Evolutionary conservation across 1,140 invertebrate species (phyloP).

Genomic region (Rhagoletis pomonella): DNA sequence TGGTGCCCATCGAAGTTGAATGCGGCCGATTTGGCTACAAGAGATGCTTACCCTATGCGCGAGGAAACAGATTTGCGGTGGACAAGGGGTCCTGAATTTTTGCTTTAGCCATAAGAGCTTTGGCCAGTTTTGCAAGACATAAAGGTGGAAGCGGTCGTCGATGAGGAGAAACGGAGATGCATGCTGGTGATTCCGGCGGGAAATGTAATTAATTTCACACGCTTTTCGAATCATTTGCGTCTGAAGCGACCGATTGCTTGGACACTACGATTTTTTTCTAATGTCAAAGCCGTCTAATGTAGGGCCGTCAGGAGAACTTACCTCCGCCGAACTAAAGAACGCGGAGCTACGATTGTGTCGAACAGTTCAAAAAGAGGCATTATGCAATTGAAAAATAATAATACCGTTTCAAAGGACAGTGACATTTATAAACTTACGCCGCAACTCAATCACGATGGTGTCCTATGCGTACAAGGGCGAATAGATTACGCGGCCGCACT

Average conservation of each 20-base stretch:
- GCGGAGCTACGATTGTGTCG: too few species aligned
- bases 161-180: not conserved
- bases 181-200: not conserved
- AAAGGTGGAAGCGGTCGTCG: not conserved
- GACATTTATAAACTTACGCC: constrained; percentile 17
- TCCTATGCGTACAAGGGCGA: not conserved
- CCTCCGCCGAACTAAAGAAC: too few species aligned
- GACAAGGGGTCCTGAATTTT: not conserved
- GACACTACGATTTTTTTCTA: not conserved
- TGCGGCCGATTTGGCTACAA: constrained; percentile 54
- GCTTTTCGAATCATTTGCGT: not conserved
- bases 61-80: not conserved
- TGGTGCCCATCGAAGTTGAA: not conserved
- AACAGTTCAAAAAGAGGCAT: not conserved
- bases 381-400: not conserved
- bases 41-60: constrained; percentile 57
- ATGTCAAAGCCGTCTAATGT: not conserved
- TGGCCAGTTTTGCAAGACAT: not conserved
- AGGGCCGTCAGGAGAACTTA: not conserved
- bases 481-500: not conserved
- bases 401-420: not conserved
- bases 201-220: not conserved
- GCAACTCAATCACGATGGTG: not conserved
- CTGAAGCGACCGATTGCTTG: not conserved
- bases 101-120: not conserved